These are phyloP conservation scores for Callorhinus ursinus DNA, from an alignment of 2,113 vertebrate genomes.

Conservation along the genomic window DNA sequence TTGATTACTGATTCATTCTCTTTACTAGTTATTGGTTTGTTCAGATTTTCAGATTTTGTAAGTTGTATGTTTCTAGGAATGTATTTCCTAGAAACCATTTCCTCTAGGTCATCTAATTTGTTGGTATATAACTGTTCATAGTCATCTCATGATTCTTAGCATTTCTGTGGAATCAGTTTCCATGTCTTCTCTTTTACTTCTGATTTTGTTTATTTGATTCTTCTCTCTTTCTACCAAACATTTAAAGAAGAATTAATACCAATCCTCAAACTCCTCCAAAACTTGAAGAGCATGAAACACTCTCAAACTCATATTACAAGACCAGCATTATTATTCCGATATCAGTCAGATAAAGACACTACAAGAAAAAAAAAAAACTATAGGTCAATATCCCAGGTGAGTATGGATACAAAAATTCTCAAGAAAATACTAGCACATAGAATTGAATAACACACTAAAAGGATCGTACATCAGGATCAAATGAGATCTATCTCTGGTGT, in stretches of 20 bases:
- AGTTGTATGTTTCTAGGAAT: background rate
- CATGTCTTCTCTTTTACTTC: background rate
- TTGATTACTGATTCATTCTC: background rate
- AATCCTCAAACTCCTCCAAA: background rate
- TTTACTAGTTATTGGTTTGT: background rate
- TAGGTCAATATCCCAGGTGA: background rate
- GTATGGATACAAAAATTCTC: background rate
- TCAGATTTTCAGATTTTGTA: background rate
- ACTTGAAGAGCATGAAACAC: background rate
- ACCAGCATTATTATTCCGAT: background rate
- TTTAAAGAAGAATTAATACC: background rate
- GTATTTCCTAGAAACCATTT: background rate
- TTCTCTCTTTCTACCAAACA: background rate
- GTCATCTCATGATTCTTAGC: background rate
- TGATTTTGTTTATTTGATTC: background rate
- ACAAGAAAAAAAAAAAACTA: background rate
- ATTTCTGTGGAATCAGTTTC: background rate
- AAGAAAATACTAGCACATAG: background rate
- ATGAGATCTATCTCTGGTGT: background rate
- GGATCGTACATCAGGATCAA: background rate
- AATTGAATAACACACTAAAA: background rate
- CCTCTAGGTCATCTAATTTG: background rate
- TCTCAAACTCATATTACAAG: background rate
- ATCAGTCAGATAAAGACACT: background rate
- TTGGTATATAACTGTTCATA: background rate